Conservation (phyloP, 2,797 vertebrate genomes). For the Rhinogobio ventralis region DNA sequence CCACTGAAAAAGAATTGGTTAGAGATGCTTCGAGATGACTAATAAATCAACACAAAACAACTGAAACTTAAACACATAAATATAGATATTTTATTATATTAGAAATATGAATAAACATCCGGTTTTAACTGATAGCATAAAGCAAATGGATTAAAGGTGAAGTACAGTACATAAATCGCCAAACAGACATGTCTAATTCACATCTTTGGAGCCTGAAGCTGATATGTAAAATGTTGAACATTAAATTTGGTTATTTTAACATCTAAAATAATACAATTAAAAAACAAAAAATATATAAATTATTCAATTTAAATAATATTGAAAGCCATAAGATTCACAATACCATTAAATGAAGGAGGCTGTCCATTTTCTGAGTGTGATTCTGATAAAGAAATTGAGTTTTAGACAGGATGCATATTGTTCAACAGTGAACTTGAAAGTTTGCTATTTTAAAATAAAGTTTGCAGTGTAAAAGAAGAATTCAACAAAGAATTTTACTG, state of each 20-base stretch:
- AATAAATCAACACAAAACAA: conserved; percentile 47
- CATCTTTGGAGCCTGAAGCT: not conserved
- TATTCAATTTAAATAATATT: not conserved
- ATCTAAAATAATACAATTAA: not conserved
- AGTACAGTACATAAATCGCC: too few relatives aligned
- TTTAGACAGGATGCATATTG: not conserved
- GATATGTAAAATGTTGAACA: not conserved
- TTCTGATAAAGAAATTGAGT: conserved; percentile 75
- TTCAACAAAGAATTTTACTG: conserved; percentile 41
- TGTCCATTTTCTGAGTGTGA: conserved; percentile 78
- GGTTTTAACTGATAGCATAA: not conserved
- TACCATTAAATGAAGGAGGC: conserved; percentile 83
- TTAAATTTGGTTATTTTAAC: not conserved
- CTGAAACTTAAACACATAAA: not conserved
- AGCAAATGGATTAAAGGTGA: not conserved
- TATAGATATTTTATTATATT: not conserved
- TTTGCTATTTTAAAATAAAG: not conserved
- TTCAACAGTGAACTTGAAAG: not conserved
- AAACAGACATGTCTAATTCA: not conserved
- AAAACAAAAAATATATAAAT: not conserved
- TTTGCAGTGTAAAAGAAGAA: not conserved
- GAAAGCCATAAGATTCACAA: conserved; percentile 54
- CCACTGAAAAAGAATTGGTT: conserved; percentile 67
- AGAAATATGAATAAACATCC: not conserved
- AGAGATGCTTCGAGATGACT: not conserved